Base-by-base conservation (phyloP, 2,888 invertebrate species). In the Pinctada fucata region DNA sequence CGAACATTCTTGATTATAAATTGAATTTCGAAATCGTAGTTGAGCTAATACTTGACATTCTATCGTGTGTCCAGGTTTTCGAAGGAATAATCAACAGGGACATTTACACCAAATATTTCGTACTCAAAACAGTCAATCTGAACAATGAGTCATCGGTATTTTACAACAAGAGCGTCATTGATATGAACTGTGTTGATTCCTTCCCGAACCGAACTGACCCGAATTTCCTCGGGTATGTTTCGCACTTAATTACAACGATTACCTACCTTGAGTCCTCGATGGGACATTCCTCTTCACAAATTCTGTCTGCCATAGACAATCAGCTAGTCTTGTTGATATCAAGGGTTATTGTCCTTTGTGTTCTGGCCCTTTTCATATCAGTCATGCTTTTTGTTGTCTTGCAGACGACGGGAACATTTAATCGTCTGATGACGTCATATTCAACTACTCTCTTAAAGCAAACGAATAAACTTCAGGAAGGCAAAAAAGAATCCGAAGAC, bases 401-500 rank as follows among this genome's bases (percentile, higher is more conserved):
- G 67, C 65, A 83, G 68, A 64, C 82, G 73, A 67, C 72, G 1
- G 67, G 73, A 10, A 65, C 82, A 13, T 84, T 87, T 82, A 84
- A 84, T 10, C 63, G 72, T 51, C 84, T 84, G 81, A 83, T 86
- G 52, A 81, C 72, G 64, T 78, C 68, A 3, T 85, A 84, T 73
- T 83, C 88, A 1, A 79, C 78, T 2, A 70, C 75, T 16, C 75
- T 89, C 16, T 83, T 85, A 48, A 77, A 84, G 51, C 85, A 87
- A 79, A 89, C 88, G 1, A 74, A 79, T 2, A 87, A 88, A 52
- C 78, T 90, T 51, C 80, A 88, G 49, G 84, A 86, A 49, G 89
- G 90, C 82, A 90, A 88, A 75, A 85, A 87, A 75, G 87, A 85
- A 71, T 89, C 90, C 4, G 90, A 90, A 49, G 82, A 86, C 0